Conservation (phyloP, 2,888 invertebrate species). For the Agonopterix heracliana region DNA sequence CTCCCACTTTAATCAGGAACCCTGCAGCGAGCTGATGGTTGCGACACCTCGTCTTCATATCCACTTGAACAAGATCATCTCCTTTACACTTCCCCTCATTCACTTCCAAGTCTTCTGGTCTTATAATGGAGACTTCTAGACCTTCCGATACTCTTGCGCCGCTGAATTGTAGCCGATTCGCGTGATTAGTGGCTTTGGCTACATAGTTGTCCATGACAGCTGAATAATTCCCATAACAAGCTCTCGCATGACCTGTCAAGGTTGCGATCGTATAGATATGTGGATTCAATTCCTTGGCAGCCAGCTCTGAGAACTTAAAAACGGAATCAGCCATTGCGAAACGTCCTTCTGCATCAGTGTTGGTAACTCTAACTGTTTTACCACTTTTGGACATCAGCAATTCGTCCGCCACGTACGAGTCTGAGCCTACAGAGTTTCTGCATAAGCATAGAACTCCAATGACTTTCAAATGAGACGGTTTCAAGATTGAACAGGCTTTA, state of each 20-base stretch:
- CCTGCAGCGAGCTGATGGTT: conserved; percentile 68
- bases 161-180: conserved; percentile 78
- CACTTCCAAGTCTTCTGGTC: conserved; percentile 81
- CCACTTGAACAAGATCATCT: conserved; percentile 82
- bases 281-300: conserved; percentile 83
- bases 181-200: conserved; percentile 75
- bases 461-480: conserved; percentile 85
- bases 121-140: conserved; percentile 84
- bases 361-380: conserved; percentile 86
- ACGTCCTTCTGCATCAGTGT: conserved; percentile 95
- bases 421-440: conserved; percentile 89
- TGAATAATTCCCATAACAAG: conserved; percentile 81
- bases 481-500: conserved; percentile 81
- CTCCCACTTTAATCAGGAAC: conserved; percentile 88
- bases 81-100: conserved; percentile 83
- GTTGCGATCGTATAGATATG: conserved; percentile 93
- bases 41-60: conserved; percentile 52
- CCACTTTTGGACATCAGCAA: conserved; percentile 87
- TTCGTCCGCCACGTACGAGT: conserved; percentile 91
- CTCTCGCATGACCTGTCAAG: conserved; percentile 86
- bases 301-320: conserved; percentile 57
- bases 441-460: conserved; percentile 87
- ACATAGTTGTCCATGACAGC: conserved; percentile 85
- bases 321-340: conserved; percentile 93
- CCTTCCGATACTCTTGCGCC: conserved; percentile 83